A percentile compares a stretch with the other conserved stretches of the same genome.
These are phyloP conservation scores for Fregetta grallaria DNA, from an alignment of 2,113 vertebrate genomes.

Conservation along the genomic window DNA sequence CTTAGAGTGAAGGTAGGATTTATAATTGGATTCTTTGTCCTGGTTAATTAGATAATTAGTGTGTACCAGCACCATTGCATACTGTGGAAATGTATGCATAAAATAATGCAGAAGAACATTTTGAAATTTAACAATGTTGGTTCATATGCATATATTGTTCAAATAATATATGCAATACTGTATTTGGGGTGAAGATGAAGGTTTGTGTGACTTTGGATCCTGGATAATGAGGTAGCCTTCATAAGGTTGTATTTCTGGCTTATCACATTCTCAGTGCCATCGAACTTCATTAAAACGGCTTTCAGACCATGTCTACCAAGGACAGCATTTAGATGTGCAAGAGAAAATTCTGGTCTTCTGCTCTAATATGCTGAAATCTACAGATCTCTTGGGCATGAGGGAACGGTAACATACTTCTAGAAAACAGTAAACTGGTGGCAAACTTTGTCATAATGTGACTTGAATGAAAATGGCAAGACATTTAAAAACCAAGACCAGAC, in stretches of 20 bases:
- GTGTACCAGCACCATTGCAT: background rate
- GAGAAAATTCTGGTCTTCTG: background rate
- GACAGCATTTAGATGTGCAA: background rate
- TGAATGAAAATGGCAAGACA: background rate
- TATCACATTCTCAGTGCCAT: background rate
- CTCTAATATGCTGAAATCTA: background rate
- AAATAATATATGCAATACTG: background rate
- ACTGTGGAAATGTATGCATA: conserved; percentile 4
- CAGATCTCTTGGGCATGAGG: background rate
- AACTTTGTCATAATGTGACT: background rate
- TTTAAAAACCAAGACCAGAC: background rate
- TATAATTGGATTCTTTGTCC: conserved; percentile 63
- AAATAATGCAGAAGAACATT: background rate
- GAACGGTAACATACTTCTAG: background rate
- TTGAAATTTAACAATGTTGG: background rate
- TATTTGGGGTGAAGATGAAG: background rate
- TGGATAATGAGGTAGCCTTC: background rate
- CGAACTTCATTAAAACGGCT: background rate
- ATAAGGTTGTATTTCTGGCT: background rate
- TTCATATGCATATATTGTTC: background rate
- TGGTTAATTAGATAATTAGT: conserved; percentile 74
- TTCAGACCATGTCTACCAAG: background rate
- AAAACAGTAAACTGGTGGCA: background rate
- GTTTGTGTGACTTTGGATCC: background rate
- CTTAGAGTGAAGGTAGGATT: conserved; percentile 31